A percentile compares a stretch with the other conserved stretches of the same genome.
These are phyloP conservation scores for Acheta domesticus DNA, from an alignment of 2,888 invertebrate genomes.

Conservation along the genomic window DNA sequence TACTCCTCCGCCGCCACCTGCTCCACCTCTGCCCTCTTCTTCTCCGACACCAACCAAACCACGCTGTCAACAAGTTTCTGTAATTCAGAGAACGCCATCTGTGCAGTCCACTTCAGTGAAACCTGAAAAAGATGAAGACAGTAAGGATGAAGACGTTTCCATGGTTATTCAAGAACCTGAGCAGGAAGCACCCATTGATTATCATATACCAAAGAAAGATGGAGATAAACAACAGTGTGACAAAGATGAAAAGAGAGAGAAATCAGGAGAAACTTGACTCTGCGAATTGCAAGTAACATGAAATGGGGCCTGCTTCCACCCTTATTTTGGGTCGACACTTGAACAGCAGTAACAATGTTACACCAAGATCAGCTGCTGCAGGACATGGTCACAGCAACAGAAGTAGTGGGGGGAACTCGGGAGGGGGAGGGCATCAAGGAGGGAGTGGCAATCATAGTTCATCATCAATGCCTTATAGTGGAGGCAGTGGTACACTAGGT, in stretches of 20 bases:
- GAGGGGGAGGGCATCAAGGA: constrained; percentile 44
- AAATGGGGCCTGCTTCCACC: constrained; percentile 22
- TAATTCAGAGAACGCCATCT: constrained; percentile 75
- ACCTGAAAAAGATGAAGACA: constrained; percentile 43
- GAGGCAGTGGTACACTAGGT: constrained; percentile 50
- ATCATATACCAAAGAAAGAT: constrained; percentile 74
- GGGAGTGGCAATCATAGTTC: constrained; percentile 37
- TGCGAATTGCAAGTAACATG: constrained; percentile 41
- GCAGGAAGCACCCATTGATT: constrained; percentile 85
- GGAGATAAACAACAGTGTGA: constrained; percentile 33
- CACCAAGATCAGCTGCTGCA: constrained; percentile 45
- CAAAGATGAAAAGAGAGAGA: constrained; percentile 35
- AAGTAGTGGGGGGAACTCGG: constrained; percentile 56
- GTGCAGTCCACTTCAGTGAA: constrained; percentile 32
- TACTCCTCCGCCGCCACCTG: constrained; percentile 31
- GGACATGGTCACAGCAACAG: constrained; percentile 48
- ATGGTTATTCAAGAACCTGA: constrained; percentile 57
- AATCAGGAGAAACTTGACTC: constrained; percentile 8
- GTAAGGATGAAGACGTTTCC: constrained; percentile 47
- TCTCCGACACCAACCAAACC: constrained; percentile 47
- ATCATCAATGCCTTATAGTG: constrained; percentile 43
- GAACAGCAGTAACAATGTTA: constrained; percentile 22
- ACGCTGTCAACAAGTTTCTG: constrained; percentile 56
- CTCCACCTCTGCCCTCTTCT: constrained; percentile 50
- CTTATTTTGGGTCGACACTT: constrained; percentile 30